These are phyloP conservation scores for Characodon lateralis DNA, from an alignment of 2,797 vertebrate genomes.

Conservation along the genomic window DNA sequence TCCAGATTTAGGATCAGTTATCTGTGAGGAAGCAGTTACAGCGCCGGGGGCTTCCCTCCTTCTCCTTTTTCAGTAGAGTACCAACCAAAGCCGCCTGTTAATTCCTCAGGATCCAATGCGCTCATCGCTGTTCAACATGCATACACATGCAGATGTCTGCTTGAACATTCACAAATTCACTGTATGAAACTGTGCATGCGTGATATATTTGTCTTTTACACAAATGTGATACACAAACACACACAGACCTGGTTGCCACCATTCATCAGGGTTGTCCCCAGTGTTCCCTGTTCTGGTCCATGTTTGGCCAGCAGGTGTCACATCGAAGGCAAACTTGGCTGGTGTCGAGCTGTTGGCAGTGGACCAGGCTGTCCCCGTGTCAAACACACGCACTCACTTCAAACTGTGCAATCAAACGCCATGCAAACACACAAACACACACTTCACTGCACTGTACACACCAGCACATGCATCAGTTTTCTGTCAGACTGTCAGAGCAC, in stretches of 20 bases:
- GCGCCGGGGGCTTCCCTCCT: constrained; percentile 48
- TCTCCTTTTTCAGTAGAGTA: constrained; percentile 24
- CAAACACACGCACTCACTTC: constrained; percentile 43
- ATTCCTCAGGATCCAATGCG: constrained; percentile 40
- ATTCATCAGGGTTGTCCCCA: constrained; percentile 59
- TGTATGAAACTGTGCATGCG: constrained; percentile 51
- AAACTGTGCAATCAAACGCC: constrained; percentile 1
- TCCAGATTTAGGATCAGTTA: constrained; percentile 57
- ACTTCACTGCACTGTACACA: constrained; percentile 26
- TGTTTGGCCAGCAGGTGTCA: constrained; percentile 74
- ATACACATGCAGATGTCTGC: constrained; percentile 51
- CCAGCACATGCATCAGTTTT: constrained; percentile 61
- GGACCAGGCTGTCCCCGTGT: constrained; percentile 60
- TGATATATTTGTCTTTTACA: constrained; percentile 70
- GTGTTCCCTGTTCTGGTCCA: constrained; percentile 48
- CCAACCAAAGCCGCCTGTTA: constrained; percentile 40
- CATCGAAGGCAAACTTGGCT: constrained; percentile 62
- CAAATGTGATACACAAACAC: constrained; percentile 27
- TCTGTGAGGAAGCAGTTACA: constrained; percentile 56
- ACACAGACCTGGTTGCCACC: constrained; percentile 32
- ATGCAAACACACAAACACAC: constrained; percentile 17
- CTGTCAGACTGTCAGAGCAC: constrained; percentile 72
- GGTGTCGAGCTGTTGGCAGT: constrained; percentile 56
- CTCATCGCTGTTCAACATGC: constrained; percentile 39
- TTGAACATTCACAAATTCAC: constrained; percentile 57